Percentiles rank a stretch among this genome's conserved stretches.
phyloP scores from a whole-genome alignment of 1,140 invertebrate genomes.

The Drosophila oshimai region DNA sequence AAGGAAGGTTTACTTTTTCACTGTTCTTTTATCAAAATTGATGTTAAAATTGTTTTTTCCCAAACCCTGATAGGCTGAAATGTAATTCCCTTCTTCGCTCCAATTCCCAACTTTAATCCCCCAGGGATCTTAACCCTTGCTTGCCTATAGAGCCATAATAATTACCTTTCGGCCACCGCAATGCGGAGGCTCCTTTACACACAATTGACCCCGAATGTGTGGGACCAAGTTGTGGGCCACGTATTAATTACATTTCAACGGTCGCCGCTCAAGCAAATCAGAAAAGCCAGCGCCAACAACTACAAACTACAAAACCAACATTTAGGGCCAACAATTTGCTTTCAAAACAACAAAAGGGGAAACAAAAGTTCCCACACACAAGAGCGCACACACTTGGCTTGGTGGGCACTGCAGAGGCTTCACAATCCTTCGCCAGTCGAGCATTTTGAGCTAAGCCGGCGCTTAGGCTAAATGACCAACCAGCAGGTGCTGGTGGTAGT shows the following conservation, averaged over 20 bases:
- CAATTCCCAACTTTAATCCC: background rate
- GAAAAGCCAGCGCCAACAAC: slow-evolving; percentile 40
- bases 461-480: slow-evolving; percentile 73
- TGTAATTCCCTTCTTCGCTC: background rate
- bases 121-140: background rate
- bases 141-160: slow-evolving; percentile 5
- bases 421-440: slow-evolving; percentile 60
- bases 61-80: background rate
- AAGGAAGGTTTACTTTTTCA: too few species aligned
- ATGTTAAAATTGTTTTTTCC: background rate
- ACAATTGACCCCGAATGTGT: slow-evolving; percentile 43
- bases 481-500: slow-evolving; percentile 42
- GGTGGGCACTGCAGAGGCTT: slow-evolving; percentile 48
- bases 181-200: slow-evolving; percentile 33
- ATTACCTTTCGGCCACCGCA: slow-evolving; percentile 26
- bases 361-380: slow-evolving; percentile 59
- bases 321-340: slow-evolving; percentile 42
- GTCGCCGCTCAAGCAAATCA: slow-evolving; percentile 55
- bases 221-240: slow-evolving; percentile 16
- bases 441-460: slow-evolving; percentile 57
- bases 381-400: background rate
- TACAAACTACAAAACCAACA: slow-evolving; percentile 34
- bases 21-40: background rate
- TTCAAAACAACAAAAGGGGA: slow-evolving; percentile 36
- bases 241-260: slow-evolving; percentile 76